phyloP scores from a whole-genome alignment of 2,797 vertebrate species.

The Danio albolineatus region DNA sequence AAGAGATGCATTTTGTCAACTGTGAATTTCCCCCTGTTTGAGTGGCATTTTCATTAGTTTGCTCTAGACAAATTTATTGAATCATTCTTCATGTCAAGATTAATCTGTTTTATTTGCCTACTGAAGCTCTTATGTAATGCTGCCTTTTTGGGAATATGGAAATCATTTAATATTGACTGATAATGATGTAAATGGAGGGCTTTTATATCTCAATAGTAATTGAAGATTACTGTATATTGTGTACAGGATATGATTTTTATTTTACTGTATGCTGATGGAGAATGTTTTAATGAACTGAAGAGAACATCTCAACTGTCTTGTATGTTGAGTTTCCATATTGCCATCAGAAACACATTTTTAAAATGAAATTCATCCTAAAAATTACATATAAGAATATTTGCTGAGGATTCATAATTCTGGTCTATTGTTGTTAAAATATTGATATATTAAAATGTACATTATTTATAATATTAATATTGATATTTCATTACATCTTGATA shows the following conservation, averaged over 20 bases:
- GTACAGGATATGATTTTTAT: background rate
- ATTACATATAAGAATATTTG: no score
- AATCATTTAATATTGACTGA: constrained; percentile 4
- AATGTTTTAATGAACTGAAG: no score
- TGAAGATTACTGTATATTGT: background rate
- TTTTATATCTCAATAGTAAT: background rate
- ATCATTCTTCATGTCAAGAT: constrained; percentile 18
- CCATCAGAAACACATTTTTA: no score
- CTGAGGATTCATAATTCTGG: no score
- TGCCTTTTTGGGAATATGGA: constrained; percentile 24
- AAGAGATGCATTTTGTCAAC: constrained; percentile 25
- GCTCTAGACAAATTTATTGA: constrained; percentile 27
- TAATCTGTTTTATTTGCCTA: constrained; percentile 23
- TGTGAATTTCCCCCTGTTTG: constrained; percentile 1
- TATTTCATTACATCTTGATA: no score
- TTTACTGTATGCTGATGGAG: no score
- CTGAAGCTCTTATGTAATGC: background rate
- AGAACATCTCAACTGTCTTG: no score
- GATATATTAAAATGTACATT: no score
- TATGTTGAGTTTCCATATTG: no score
- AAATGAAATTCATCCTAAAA: no score
- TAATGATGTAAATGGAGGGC: background rate
- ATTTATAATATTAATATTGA: no score
- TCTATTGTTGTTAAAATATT: no score
- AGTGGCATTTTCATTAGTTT: constrained; percentile 36